Base-by-base conservation (phyloP, 1,140 invertebrate genomes). In the Zaprionus inermis region DNA sequence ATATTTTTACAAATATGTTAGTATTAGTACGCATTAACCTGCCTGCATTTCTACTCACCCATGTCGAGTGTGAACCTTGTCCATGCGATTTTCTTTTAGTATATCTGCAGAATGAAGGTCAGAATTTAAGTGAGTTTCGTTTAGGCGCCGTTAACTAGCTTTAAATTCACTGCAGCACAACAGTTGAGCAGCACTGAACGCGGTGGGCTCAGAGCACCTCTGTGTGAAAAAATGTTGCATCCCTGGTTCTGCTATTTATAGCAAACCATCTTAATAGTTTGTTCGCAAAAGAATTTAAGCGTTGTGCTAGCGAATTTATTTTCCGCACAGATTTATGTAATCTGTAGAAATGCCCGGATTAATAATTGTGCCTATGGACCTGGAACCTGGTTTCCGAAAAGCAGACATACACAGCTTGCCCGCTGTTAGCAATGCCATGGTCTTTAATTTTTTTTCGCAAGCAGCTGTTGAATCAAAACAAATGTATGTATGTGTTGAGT, bases 11-110 rank as follows among this genome's bases (percentile, higher is more conserved):
- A 30, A 30, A 61, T 24, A 58, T 10, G 74, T 55, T 24, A 54
- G 44, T 38, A 34, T 30, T 5, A 28, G 24, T 28, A 28, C 1
- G n/a, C n/a, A n/a, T n/a, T 18, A 32, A 22, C 22, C 22, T 36
- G 20, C 3, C n/a, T 46, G 0, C 51, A 51, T 18, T 3, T 36
- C 2, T 4, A 70, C 84, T 92, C 71, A 93, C 92, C 92, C 92
- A 79, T 93, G 92, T 30, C 89, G 85, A 28, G 92, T 91, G 24
- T 89, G 78, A 16, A 80, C 83, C 63, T 92, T 92, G 34, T 92
- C 92, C 93, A 93, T 93, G 67, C 81, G 70, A 59, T 76, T 80
- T 63, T 81, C 71, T 73, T 90, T 92, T 4, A 85, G 74, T 59
- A 92, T 91, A 78, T 92, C 92, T 92, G 64, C 11, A 30, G 54